These are phyloP conservation scores for Thalassophryne amazonica DNA, from an alignment of 2,797 vertebrate genomes.

Conservation along the genomic window DNA sequence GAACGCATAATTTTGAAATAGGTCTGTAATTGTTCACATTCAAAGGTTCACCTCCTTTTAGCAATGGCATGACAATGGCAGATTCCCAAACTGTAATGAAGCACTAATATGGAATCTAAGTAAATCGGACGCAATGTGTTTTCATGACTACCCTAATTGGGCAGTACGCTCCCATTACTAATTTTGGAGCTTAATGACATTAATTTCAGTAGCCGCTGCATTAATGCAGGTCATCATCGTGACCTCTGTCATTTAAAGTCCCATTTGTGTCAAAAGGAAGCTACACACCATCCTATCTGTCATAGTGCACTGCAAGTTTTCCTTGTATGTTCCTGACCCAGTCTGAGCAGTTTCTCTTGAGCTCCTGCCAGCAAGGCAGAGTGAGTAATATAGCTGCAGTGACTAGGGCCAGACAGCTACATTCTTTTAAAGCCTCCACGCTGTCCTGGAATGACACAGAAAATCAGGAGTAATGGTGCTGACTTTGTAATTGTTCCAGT, in stretches of 20 bases:
- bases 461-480: slow-evolving; percentile 30
- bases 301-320: slow-evolving; percentile 33
- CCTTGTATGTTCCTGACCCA: slow-evolving; percentile 55
- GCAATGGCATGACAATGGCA: too few relatives aligned
- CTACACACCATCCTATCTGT: slow-evolving; percentile 28
- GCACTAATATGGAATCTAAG: too few relatives aligned
- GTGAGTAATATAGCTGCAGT: slow-evolving; percentile 59
- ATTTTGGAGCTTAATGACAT: too few relatives aligned
- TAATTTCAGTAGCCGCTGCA: too few relatives aligned
- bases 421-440: slow-evolving; percentile 37
- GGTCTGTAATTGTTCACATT: too few relatives aligned
- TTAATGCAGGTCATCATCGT: too few relatives aligned
- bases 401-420: slow-evolving; percentile 40
- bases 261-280: background rate
- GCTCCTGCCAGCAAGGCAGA: slow-evolving; percentile 49
- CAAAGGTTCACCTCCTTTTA: too few relatives aligned
- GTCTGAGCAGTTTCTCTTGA: slow-evolving; percentile 56
- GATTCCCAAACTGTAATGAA: too few relatives aligned
- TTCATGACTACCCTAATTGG: too few relatives aligned
- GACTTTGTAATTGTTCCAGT: slow-evolving; percentile 16
- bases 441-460: slow-evolving; percentile 41
- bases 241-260: background rate
- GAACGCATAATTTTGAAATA: too few relatives aligned
- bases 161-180: too few relatives aligned
- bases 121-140: too few relatives aligned